Conservation (phyloP, 2,113 vertebrate species). For the Corythornis cristatus region DNA sequence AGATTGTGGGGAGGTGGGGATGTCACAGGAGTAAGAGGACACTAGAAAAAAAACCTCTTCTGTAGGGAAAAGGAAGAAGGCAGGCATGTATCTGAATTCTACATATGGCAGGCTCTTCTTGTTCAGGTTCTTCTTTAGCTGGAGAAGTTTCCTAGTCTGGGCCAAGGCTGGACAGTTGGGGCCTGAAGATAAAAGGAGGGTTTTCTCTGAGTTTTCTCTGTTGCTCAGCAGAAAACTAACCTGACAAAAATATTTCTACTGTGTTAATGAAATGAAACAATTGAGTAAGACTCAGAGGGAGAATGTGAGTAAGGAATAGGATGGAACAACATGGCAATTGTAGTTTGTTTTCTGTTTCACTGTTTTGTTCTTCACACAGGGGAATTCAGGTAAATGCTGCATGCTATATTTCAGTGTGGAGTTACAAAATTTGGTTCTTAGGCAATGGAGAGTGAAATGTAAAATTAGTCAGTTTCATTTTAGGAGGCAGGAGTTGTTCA, state of each 20-base stretch:
- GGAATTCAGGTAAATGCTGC: neutral
- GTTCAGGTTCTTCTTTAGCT: neutral
- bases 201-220: too few species aligned
- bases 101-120: neutral
- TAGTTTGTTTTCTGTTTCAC: neutral
- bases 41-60: neutral
- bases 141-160: neutral
- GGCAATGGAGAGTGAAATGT: neutral
- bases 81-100: neutral
- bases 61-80: neutral
- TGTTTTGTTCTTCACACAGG: neutral
- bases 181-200: neutral
- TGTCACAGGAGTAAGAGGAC: neutral
- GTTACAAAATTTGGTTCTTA: neutral
- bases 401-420: neutral
- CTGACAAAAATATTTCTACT: neutral
- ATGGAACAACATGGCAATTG: neutral
- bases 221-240: neutral
- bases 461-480: neutral
- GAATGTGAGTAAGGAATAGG: neutral
- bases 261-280: neutral
- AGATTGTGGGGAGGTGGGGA: fast-evolving
- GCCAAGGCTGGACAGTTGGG: neutral
- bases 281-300: neutral
- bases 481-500: neutral